Conservation (phyloP, 2,888 invertebrate genomes). For the Caenorhabditis parvicauda region DNA sequence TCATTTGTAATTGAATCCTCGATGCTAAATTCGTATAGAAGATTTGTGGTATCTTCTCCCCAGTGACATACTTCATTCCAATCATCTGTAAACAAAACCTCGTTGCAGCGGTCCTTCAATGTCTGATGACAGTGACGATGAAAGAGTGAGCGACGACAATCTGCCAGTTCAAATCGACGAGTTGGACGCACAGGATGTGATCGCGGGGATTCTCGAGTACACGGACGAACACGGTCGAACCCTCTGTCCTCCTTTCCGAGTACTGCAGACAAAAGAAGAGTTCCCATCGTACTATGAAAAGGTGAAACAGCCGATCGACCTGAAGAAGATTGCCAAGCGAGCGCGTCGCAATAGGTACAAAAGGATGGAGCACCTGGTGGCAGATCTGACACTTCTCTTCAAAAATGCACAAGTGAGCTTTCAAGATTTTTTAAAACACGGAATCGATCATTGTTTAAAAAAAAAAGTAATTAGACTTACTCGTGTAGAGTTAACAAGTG, state of each 20-base stretch:
- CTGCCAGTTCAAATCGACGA: constrained; percentile 68
- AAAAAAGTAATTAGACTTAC: too few species aligned
- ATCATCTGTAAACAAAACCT: too few species aligned
- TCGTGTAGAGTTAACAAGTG: too few species aligned
- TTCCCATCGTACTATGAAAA: constrained; percentile 94
- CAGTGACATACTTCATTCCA: too few species aligned
- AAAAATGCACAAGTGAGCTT: constrained; percentile 87
- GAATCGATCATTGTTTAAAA: too few species aligned
- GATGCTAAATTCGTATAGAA: too few species aligned
- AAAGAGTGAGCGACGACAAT: constrained; percentile 66
- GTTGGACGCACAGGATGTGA: too few species aligned
- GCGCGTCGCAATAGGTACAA: constrained; percentile 75
- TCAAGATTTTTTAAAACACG: not conserved
- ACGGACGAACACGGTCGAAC: constrained; percentile 78
- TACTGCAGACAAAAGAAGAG: constrained; percentile 84
- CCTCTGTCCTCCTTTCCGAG: constrained; percentile 82
- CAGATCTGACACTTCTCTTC: constrained; percentile 84
- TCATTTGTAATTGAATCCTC: too few species aligned
- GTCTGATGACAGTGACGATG: too few species aligned
- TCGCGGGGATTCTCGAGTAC: constrained; percentile 83
- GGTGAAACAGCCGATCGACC: constrained; percentile 88
- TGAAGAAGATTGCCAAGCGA: constrained; percentile 86
- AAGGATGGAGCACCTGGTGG: constrained; percentile 79
- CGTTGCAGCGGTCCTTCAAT: too few species aligned
- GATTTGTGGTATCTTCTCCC: too few species aligned